A percentile compares a stretch with the other conserved stretches of the same genome.
Evolutionary conservation across 1,140 invertebrate genomes (phyloP).

Genomic region (Drosophila funebris): DNA sequence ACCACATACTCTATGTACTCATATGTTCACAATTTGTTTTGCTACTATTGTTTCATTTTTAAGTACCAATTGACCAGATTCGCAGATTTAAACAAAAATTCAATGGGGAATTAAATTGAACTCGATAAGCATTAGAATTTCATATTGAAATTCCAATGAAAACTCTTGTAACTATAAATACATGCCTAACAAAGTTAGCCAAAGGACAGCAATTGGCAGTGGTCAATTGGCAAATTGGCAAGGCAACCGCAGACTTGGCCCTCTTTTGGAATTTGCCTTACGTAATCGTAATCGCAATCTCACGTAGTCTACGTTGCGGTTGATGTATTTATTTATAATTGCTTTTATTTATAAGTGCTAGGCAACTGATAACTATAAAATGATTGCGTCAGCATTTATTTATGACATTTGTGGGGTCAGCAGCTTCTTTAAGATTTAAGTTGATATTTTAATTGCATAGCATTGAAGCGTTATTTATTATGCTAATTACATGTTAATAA

Average conservation of each 20-base stretch:
- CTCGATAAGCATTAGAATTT: not conserved
- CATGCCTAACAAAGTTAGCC: no score
- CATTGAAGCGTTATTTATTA: not conserved
- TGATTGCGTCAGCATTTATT: not conserved
- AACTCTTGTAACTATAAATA: not conserved
- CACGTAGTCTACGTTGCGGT: no score
- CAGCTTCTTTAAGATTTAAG: not conserved
- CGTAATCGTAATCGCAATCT: no score
- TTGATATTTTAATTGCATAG: not conserved
- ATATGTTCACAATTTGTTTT: constrained; percentile 53
- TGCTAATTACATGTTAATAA: not conserved
- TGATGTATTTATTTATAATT: constrained; percentile 56
- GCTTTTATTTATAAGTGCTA: constrained; percentile 54
- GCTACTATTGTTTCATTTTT: not conserved
- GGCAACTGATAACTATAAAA: constrained; percentile 5
- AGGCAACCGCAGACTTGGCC: constrained; percentile 25
- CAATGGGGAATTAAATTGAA: no score
- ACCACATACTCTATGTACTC: not conserved
- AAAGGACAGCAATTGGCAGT: no score
- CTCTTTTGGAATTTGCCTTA: no score
- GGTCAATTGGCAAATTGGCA: constrained; percentile 31
- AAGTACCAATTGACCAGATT: no score
- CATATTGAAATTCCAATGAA: constrained; percentile 7
- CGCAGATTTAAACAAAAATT: no score
- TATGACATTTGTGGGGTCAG: not conserved